These are phyloP conservation scores for Habroteleia sp. DNA, from an alignment of 2,888 invertebrate species.

Conservation along the genomic window DNA sequence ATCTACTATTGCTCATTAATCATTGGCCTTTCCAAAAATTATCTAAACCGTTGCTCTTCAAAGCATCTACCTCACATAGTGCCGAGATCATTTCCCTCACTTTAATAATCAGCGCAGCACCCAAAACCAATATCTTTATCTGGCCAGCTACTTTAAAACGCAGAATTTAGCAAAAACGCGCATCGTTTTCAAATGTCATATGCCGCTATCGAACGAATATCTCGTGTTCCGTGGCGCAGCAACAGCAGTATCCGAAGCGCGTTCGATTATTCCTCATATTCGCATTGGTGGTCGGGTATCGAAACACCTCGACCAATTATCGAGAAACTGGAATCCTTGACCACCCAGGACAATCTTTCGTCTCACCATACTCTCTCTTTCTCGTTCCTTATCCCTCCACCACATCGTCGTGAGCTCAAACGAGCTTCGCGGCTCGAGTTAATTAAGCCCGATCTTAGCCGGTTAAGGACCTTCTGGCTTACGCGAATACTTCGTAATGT, in stretches of 20 bases:
- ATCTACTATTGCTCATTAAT: no score
- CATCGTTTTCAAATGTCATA: conserved; percentile 74
- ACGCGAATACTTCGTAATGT: no score
- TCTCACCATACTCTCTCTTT: conserved; percentile 35
- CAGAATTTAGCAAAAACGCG: conserved; percentile 63
- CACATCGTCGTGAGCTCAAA: conserved; percentile 55
- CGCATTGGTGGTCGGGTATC: conserved; percentile 79
- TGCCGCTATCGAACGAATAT: conserved; percentile 71
- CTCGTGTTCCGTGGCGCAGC: conserved; percentile 66
- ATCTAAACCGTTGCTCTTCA: conserved; percentile 4
- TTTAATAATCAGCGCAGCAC: conserved; percentile 42
- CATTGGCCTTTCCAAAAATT: conserved; percentile 13
- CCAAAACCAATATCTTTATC: conserved; percentile 49
- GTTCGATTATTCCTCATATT: conserved; percentile 68
- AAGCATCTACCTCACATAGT: conserved; percentile 25
- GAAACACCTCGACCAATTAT: conserved; percentile 81
- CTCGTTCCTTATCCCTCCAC: conserved; percentile 31
- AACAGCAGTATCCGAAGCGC: conserved; percentile 63
- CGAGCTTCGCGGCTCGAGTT: conserved; percentile 64
- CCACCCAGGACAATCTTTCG: conserved; percentile 71
- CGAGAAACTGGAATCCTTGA: conserved; percentile 80
- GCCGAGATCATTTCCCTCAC: conserved; percentile 31
- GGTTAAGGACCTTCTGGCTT: conserved; percentile 70
- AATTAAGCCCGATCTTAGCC: conserved; percentile 66
- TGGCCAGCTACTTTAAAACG: conserved; percentile 44